Base-by-base conservation (phyloP, 2,888 invertebrate species). In the Spicauda simplicius region DNA sequence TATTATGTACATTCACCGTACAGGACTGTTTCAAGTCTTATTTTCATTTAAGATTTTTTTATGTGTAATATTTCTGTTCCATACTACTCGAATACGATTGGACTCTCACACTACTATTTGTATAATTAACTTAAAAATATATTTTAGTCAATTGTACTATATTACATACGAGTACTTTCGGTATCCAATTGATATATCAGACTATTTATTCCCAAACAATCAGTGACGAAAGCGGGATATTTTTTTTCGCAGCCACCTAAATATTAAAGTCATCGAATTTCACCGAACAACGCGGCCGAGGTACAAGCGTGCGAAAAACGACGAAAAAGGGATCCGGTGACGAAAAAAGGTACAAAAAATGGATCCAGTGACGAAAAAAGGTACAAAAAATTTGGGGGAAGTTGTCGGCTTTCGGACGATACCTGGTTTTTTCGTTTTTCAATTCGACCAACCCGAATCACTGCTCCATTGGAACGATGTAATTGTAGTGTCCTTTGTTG, bases 371-470 rank as follows among this genome's bases (percentile, higher is more conserved):
- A 62, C 67, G 60, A 69, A 79, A 80, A 80, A 78, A 74, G 72
- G 68, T 62, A 70, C 70, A 77, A 75, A 77, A 78, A 73, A 73
- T 67, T 71, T 74, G 18, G 60, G 66, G 73, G 73, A 77, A 78
- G 77, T 82, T 79, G 83, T 81, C 84, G 83, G 84, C 83, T 86
- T 85, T 82, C 77, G 77, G 73, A 75, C 80, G 81, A 82, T 82
- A 80, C 80, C 74, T 76, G 77, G 72, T 82, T 77, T 77, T 77
- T 78, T 72, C 69, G 68, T 73, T 73, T 69, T 65, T 75, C 75
- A 68, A 71, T 68, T 70, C 65, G 71, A 72, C 70, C 77, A 76
- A 78, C 77, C 78, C 76, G 80, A 81, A 80, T 82, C 82, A 78
- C 75, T 79, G 80, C 78, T 72, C 72, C 72, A 72, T 73, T 73